Base-by-base conservation (phyloP, 2,797 vertebrate genomes). In the Acrocephalus scirpaceus region DNA sequence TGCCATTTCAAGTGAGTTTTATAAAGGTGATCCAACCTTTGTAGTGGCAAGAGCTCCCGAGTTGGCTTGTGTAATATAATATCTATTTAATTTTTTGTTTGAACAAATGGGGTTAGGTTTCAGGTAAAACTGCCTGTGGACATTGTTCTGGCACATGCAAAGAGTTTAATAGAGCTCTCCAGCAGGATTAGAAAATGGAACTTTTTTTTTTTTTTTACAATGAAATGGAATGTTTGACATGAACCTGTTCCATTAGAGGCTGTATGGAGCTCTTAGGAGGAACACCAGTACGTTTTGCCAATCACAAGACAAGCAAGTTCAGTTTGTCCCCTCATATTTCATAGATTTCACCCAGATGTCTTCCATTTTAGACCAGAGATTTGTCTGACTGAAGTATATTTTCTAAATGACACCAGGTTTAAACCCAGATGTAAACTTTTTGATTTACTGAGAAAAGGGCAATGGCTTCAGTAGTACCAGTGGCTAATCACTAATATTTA, bases 111-210 rank as follows among this genome's bases (percentile, higher is more conserved):
- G 19, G 3, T 72, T 29, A 32, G 17, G 29, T 34, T 93, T 66
- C 25, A 34, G 40, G 38, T 56, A 61, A 16, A 38, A 5, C 23
- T 93, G 20, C 27, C 16, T 4, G 1, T 20, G 7, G 38, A 5
- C 18, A 1, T 30, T 76, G 26, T 50, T 76, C 57, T 56, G 27
- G 27, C 0, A 2, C 1, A 1, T 2, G 1, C 36, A 32, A 32
- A 32, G 15, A 4, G 16, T 72, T 71, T 89, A 27, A 8, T 0
- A 4, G 69, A 44, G 11, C 34, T 12, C 18, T 60, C 57, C 64
- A 32, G 27, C 45, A 54, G 50, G 57, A 61, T 42, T 32, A 5
- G 21, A 32, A 88, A 71, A 53, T 0, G 2, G 9, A 64, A 27
- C 8, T 61, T 16, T 51, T 14, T 17, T 15, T 36, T 36, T 36